A percentile compares a stretch with the other conserved stretches of the same genome.
phyloP scores from a whole-genome alignment of 2,113 vertebrate genomes.

The Alexandromys fortis region DNA sequence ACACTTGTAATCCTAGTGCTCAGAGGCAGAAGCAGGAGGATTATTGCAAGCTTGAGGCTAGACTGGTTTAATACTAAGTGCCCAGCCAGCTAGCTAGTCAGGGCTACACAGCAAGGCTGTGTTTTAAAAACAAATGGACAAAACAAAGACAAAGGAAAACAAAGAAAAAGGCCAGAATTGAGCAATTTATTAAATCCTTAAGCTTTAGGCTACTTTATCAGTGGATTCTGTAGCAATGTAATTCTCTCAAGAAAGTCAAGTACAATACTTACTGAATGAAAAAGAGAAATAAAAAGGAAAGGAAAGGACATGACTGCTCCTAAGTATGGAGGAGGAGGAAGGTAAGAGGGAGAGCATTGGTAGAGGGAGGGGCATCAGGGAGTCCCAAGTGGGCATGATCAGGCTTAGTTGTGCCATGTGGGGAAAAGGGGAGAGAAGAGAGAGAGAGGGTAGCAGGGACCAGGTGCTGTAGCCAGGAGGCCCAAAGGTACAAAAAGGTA shows the following conservation, averaged over 20 bases:
- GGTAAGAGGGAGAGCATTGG: neutral
- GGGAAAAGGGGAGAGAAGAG: neutral
- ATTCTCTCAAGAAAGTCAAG: neutral
- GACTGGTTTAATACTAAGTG: neutral
- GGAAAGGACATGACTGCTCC: neutral
- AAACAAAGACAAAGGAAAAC: neutral
- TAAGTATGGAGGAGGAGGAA: neutral
- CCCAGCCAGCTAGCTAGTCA: neutral
- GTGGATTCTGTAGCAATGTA: neutral
- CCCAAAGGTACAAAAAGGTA: neutral
- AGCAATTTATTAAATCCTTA: slow-evolving; percentile 37
- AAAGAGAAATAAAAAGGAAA: neutral
- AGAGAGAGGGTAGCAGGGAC: neutral
- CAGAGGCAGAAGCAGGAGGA: neutral
- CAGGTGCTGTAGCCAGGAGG: neutral
- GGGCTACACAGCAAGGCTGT: neutral
- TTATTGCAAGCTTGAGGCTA: neutral
- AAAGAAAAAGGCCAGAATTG: neutral
- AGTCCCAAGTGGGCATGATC: neutral
- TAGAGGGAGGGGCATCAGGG: neutral
- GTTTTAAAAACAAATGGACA: neutral
- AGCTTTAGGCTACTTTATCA: slow-evolving; percentile 46
- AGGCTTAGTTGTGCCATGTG: neutral
- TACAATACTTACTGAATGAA: neutral
- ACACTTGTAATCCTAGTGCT: neutral